Evolutionary conservation across 2,113 vertebrate genomes (phyloP), one percentile per base, ranked within the genome.

Genomic region (Cardinalis cardinalis): DNA sequence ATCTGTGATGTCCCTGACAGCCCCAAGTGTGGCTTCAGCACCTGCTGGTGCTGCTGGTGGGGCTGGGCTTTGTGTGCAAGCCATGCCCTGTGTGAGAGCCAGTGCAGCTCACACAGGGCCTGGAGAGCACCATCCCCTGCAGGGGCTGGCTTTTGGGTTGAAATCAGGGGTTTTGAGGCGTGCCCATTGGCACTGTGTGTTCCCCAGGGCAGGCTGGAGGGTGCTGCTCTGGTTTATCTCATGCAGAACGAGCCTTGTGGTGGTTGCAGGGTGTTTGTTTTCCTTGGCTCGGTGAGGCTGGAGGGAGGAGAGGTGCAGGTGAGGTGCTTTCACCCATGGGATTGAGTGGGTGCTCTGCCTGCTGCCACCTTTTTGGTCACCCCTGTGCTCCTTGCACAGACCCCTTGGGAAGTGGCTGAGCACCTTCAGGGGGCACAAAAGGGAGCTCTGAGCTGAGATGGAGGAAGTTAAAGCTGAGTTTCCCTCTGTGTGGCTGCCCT

Each of bases 371-470:
- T 0, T 12, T 9, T 7, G 46, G n/a, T 18, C 17, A 5, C 86
- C n/a, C 0, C 43, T n/a, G 31, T 69, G 26, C 48, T 52, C 29
- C 38, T 23, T 0, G 0, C 29, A 1, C 6, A 0, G 14, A 5
- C 8, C 58, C 52, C 71, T 12, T 3, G 59, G 46, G 68, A 18
- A 18, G 13, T 12, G 36, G 20, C 26, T 29, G 74, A 11, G 24
- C 52, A 4, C 53, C 70, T 48, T 14, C 53, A 1, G 17, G 2
- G 10, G 43, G 21, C 53, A 64, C 70, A 21, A 20, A 43, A 1
- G 71, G 48, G 32, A 72, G 24, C 59, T 61, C 68, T 12, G 52
- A 64, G 59, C 66, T 17, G 58, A n/a, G 69, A 1, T 0, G 20
- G 49, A 34, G 68, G 51, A 82, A 26, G 28, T 9, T 4, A 19